Evolutionary conservation across 2,113 vertebrate genomes (phyloP), one percentile per base, ranked within the genome.

Genomic region (Stigmatopora nigra): DNA sequence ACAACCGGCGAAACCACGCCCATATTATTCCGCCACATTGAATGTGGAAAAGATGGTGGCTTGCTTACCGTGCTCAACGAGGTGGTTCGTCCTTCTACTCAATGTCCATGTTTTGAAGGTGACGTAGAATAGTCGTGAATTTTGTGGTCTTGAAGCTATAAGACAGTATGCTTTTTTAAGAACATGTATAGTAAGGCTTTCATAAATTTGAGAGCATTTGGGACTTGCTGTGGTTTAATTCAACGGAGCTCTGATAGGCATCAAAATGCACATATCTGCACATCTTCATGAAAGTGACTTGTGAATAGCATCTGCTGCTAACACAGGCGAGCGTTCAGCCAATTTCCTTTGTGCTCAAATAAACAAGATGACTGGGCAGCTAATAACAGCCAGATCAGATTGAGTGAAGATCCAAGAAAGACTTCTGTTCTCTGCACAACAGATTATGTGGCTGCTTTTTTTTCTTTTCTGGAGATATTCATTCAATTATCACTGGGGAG

Each of bases 271-370:
- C 63, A 69, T 80, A 53, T 80, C 73, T 49, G 73, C 63, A 60
- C 84, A 74, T 78, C 67, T 84, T 87, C 85, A 89, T 88, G 86
- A 88, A 86, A 77, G 72, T 52, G 76, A 86, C 73, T 73, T 65
- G 81, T 74, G 78, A 82, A 70, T 46, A 53, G 25, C 70, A 73
- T 78, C 66, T 79, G 64, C 0, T 63, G 71, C 41, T 73, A 53
- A 57, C 17, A 17, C 57, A 13, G 45, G 68, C 61, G 35, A 71
- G 66, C 31, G 13, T 13, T 35, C 14, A 69, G 36, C 6, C 69
- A 72, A 66, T 80, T 80, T 82, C 73, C 73, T 76, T 59, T 19
- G 36, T 62, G 22, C 5, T 0, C 61, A 71, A 63, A 75, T 64
- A 64, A 79, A 79, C 64, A 72, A 73, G 35, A 1, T 0, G 3